Conservation (phyloP, 2,113 vertebrate genomes). For the Ploceus nigricollis region DNA sequence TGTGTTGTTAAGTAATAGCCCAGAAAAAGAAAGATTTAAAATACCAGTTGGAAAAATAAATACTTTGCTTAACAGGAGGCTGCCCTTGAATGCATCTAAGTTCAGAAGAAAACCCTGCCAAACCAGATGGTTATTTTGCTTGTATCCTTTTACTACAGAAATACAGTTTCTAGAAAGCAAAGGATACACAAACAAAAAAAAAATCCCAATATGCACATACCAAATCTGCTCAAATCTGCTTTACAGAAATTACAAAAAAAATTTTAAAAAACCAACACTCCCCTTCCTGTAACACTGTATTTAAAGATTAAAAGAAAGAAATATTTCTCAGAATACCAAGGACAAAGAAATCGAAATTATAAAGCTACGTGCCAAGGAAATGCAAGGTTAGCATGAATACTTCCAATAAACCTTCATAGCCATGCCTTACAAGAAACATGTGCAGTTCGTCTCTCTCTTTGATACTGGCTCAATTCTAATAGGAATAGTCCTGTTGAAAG, state of each 20-base stretch:
- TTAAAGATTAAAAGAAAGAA: not conserved
- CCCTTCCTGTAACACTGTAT: not conserved
- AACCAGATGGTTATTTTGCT: not conserved
- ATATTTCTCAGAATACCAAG: not conserved
- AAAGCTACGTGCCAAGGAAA: not conserved
- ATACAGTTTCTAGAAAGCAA: not conserved
- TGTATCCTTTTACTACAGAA: not conserved
- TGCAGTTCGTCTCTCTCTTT: not conserved
- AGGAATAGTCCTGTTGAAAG: conserved; percentile 4
- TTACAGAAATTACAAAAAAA: not conserved
- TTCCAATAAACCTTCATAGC: conserved; percentile 6
- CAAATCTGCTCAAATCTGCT: not conserved
- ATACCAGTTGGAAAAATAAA: not conserved
- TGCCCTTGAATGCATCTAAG: not conserved
- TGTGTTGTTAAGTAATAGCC: not conserved
- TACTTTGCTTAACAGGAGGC: not conserved
- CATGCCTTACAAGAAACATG: not conserved
- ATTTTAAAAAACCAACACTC: not conserved
- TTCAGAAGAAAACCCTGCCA: not conserved
- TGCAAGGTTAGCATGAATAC: not conserved
- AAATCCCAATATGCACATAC: not conserved
- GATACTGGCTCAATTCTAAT: not conserved
- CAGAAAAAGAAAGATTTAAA: not conserved
- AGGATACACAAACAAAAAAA: not conserved
- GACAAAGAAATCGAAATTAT: not conserved